These are phyloP conservation scores for Hedya salicella DNA, from an alignment of 2,888 invertebrate genomes.

Conservation along the genomic window DNA sequence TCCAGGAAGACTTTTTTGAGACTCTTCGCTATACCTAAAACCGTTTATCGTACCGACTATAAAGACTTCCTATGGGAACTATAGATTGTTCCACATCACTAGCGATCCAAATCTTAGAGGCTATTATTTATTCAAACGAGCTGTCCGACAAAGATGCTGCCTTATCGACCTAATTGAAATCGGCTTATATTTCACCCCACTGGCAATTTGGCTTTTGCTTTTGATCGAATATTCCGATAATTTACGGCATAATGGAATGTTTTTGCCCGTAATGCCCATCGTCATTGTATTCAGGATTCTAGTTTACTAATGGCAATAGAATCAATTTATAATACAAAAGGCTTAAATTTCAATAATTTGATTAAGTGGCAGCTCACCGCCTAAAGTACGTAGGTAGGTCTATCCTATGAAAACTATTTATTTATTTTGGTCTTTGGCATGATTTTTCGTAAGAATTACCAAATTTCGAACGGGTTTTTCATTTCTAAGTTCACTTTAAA, in stretches of 20 bases:
- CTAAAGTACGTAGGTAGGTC: too few relatives aligned
- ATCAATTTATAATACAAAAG: slow-evolving; percentile 21
- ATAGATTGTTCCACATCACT: slow-evolving; percentile 6
- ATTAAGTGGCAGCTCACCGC: background rate
- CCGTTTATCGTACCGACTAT: too few relatives aligned
- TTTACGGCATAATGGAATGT: slow-evolving; percentile 35
- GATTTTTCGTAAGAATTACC: too few relatives aligned
- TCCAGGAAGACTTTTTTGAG: too few relatives aligned
- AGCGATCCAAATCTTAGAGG: slow-evolving; percentile 16
- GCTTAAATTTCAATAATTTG: slow-evolving; percentile 14
- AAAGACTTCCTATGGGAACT: too few relatives aligned
- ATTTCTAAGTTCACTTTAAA: too few relatives aligned
- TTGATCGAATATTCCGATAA: slow-evolving; percentile 38
- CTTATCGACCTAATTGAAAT: slow-evolving; percentile 35
- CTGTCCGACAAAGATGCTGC: slow-evolving; percentile 29
- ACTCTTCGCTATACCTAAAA: too few relatives aligned
- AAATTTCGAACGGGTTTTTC: too few relatives aligned
- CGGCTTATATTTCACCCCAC: slow-evolving; percentile 27
- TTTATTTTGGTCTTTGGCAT: too few relatives aligned
- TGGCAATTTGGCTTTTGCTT: slow-evolving; percentile 32
- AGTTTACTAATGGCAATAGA: slow-evolving; percentile 24
- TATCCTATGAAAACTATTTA: too few relatives aligned
- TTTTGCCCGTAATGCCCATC: slow-evolving; percentile 32
- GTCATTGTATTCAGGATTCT: slow-evolving; percentile 24
- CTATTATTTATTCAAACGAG: slow-evolving; percentile 37